Evolutionary conservation across 2,113 vertebrate species (phyloP).

Genomic region (Urocitellus parryii): DNA sequence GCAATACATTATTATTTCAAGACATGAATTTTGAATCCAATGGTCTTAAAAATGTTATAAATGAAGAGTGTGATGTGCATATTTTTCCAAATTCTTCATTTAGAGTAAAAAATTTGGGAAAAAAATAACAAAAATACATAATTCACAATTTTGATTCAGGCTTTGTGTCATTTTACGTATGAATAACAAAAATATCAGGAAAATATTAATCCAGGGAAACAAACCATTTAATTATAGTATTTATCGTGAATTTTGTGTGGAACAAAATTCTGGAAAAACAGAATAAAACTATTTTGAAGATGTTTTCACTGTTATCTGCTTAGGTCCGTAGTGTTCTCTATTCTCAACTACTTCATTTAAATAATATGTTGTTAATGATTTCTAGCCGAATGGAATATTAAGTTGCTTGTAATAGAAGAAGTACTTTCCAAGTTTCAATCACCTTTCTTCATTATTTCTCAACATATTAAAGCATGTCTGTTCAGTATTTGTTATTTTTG

Average conservation of each 20-base stretch:
- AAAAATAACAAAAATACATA: not conserved
- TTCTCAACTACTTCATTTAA: not conserved
- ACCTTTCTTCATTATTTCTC: not conserved
- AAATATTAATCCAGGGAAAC: not conserved
- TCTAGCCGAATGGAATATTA: not conserved
- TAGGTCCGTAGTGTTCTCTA: fast-evolving
- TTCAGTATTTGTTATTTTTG: not conserved
- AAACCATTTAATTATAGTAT: not conserved
- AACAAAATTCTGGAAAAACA: not conserved
- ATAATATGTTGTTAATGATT: not conserved
- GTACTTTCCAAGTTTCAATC: not conserved
- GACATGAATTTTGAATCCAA: not conserved
- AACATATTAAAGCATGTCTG: not conserved
- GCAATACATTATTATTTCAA: slow-evolving; percentile 13
- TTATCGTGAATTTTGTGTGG: not conserved
- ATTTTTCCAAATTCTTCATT: not conserved
- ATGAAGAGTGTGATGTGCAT: not conserved
- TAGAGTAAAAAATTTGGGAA: not conserved
- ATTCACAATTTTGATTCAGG: not conserved
- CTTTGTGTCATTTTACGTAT: not conserved
- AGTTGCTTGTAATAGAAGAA: not conserved
- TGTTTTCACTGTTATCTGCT: not conserved
- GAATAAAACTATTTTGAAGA: not conserved
- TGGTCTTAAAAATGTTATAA: not conserved
- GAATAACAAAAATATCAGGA: not conserved